Percentiles rank a stretch among this genome's conserved stretches.
These are phyloP conservation scores for Neosilurus mollespiculum DNA, from an alignment of 2,797 vertebrate species.

Conservation along the genomic window DNA sequence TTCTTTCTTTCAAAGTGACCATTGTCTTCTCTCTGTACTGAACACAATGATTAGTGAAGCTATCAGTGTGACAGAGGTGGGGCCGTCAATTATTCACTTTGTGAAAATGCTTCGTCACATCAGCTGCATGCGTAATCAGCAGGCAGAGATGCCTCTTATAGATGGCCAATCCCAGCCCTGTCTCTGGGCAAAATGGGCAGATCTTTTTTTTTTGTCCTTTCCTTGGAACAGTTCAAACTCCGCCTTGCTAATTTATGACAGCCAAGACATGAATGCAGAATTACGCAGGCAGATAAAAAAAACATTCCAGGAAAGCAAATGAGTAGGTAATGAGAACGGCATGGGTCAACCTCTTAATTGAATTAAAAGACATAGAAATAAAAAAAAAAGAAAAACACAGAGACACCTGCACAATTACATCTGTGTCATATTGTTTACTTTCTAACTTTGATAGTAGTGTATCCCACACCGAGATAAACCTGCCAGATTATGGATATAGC, in stretches of 20 bases:
- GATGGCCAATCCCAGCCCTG: conserved; percentile 55
- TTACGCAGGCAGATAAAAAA: conserved; percentile 82
- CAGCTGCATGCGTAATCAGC: conserved; percentile 49
- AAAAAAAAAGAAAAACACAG: conserved; percentile 63
- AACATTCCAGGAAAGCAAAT: conserved; percentile 86
- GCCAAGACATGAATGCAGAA: conserved; percentile 79
- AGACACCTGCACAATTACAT: conserved; percentile 90
- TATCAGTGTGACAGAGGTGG: conserved; percentile 23
- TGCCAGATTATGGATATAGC: conserved; percentile 78
- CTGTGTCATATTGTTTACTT: conserved; percentile 84
- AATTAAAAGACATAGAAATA: conserved; percentile 93
- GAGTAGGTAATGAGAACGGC: conserved; percentile 88
- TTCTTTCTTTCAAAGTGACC: conserved; percentile 23
- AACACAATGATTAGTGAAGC: conserved; percentile 21
- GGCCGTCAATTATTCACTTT: conserved; percentile 49
- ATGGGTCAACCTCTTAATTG: conserved; percentile 93
- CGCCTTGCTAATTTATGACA: conserved; percentile 76
- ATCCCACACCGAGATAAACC: conserved; percentile 19
- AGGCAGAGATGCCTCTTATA: conserved; percentile 46
- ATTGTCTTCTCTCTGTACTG: conserved; percentile 2
- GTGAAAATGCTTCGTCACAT: conserved; percentile 53
- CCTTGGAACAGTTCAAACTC: conserved; percentile 73
- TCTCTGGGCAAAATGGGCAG: conserved; percentile 57
- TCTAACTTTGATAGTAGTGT: conserved; percentile 77
- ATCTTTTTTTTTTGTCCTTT: conserved; percentile 46